Evolutionary conservation across 2,888 invertebrate genomes (phyloP), one percentile per base, ranked within the genome.

Genomic region (Acanthosoma haemorrhoidale): DNA sequence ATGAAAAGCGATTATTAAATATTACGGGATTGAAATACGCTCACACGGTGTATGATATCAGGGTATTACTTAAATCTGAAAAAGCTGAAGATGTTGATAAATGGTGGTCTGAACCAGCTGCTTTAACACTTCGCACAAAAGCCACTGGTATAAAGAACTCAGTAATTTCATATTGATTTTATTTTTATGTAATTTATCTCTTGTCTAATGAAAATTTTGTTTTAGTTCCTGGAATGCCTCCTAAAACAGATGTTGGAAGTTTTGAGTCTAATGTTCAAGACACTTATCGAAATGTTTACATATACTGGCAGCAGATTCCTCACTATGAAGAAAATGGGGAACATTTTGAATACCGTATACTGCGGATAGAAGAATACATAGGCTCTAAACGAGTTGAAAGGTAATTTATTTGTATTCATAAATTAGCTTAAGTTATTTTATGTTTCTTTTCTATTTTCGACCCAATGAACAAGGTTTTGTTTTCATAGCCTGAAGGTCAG

Each of bases 281-380:
- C 6, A 38, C 61, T 6, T 67, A 72, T 16, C 82, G 88, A 73
- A 84, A 86, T 68, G 82, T 91, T 43, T 86, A 86, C 78, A 81
- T 93, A 21, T 93, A 92, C 79, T 94, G 93, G 92, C 87, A 90
- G 77, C 85, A 88, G 74, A 83, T 93, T 64, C 84, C 86, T 18
- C 83, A 84, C 57, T 84, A 84, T 77, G 83, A 87, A 75, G 84
- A 88, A 76, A 91, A 91, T 77, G 93, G 92, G 18, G 85, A 86
- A 5, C 84, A 88, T 77, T 91, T 93, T 77, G 83, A 82, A 2
- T 93, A 93, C 77, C 81, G 83, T 74, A 67, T 72, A 9, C 21
- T 43, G 21, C 39, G 60, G 18, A 43, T 72, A 43, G 71, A 71
- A 70, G 68, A 59, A 36, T 11, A 38, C 3, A 59, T 59, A 18